A percentile compares a stretch with the other conserved stretches of the same genome.
These are phyloP conservation scores for Thryonomys swinderianus DNA, from an alignment of 2,113 vertebrate species.

Conservation along the genomic window DNA sequence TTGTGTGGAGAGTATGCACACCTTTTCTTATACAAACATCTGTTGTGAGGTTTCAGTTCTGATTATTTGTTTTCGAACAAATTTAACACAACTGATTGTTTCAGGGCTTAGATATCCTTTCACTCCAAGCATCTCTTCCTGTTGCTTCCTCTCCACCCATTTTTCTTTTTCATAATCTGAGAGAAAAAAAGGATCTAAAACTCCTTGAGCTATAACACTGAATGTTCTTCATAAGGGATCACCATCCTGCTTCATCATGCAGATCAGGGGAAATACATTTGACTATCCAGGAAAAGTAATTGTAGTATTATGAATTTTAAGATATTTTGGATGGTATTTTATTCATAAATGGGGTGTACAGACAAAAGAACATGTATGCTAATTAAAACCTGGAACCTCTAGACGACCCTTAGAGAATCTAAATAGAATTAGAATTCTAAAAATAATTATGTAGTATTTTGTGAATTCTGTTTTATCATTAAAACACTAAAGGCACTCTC, in stretches of 20 bases:
- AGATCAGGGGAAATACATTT: background rate
- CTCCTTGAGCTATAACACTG: background rate
- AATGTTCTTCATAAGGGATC: background rate
- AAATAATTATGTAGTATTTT: background rate
- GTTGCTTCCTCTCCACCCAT: background rate
- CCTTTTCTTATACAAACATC: no score
- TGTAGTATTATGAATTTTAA: background rate
- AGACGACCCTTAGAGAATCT: background rate
- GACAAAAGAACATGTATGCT: background rate
- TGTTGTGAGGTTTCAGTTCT: rapidly evolving
- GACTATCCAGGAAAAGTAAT: background rate
- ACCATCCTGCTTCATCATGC: rapidly evolving
- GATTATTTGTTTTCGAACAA: background rate
- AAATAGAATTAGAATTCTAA: no score
- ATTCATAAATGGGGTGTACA: background rate
- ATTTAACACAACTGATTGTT: rapidly evolving
- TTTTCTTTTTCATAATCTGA: background rate
- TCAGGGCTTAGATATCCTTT: rapidly evolving
- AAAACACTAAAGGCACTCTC: background rate
- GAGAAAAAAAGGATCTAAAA: background rate
- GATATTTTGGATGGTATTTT: background rate
- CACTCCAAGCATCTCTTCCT: rapidly evolving
- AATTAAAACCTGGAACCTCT: background rate
- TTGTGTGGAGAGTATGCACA: rapidly evolving
- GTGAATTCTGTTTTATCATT: rapidly evolving